These are phyloP conservation scores for Pimephales promelas DNA, from an alignment of 2,113 vertebrate genomes.

Conservation along the genomic window DNA sequence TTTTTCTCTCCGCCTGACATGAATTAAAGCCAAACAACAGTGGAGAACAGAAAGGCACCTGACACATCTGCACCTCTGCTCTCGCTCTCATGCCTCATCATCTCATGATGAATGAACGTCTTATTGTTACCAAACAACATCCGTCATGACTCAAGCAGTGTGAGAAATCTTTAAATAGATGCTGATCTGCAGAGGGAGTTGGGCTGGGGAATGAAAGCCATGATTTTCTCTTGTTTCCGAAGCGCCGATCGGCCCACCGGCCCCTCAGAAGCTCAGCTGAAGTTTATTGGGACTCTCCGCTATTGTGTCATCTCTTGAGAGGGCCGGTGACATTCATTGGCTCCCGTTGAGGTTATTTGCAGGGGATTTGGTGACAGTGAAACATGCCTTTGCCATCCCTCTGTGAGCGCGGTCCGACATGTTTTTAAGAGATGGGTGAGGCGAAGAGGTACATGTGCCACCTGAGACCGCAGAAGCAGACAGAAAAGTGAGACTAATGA, in stretches of 20 bases:
- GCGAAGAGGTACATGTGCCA: constrained; percentile 52
- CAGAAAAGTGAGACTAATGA: constrained; percentile 58
- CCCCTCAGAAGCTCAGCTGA: constrained; percentile 38
- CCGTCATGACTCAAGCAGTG: constrained; percentile 63
- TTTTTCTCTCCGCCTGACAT: constrained; percentile 56
- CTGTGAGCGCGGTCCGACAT: constrained; percentile 36
- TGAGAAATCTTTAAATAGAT: constrained; percentile 58
- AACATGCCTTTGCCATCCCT: constrained; percentile 54
- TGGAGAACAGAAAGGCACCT: constrained; percentile 60
- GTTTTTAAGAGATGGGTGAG: constrained; percentile 50
- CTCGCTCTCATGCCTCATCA: constrained; percentile 63
- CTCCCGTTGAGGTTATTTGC: constrained; percentile 61
- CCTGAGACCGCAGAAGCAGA: constrained; percentile 46
- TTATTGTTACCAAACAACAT: constrained; percentile 58
- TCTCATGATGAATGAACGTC: constrained; percentile 67
- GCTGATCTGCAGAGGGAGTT: constrained; percentile 48
- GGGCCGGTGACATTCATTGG: constrained; percentile 55
- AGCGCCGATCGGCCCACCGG: constrained; percentile 31
- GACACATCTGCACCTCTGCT: constrained; percentile 57
- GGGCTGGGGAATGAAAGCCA: constrained; percentile 45
- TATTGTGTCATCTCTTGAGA: constrained; percentile 57
- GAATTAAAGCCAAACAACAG: constrained; percentile 67
- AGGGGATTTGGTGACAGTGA: constrained; percentile 56
- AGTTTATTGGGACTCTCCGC: constrained; percentile 50
- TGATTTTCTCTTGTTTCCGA: constrained; percentile 59